Conservation (phyloP, 2,113 vertebrate genomes). For the Oreotrochilus melanogaster region DNA sequence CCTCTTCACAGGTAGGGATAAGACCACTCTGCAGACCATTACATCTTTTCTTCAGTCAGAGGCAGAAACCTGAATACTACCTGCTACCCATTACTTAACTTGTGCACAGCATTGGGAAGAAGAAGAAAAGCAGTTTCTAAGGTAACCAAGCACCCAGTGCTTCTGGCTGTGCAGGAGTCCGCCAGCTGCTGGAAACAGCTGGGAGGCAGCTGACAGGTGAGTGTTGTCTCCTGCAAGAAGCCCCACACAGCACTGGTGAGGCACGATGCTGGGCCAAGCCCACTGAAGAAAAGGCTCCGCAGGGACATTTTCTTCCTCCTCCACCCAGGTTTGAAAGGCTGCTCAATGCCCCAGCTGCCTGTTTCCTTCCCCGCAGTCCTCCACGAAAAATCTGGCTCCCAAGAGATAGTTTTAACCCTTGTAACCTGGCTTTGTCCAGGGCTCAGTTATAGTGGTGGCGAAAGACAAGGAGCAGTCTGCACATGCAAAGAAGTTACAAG, state of each 20-base stretch:
- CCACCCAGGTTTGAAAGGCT: background rate
- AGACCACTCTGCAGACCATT: background rate
- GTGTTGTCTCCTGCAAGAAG: background rate
- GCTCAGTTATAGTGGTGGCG: background rate
- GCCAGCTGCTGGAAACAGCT: background rate
- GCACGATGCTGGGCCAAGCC: fast-evolving
- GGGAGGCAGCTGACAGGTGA: background rate
- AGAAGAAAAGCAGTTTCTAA: constrained; percentile 54
- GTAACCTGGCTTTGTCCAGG: background rate
- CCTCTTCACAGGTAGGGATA: background rate
- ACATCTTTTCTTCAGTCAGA: background rate
- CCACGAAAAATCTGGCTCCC: background rate
- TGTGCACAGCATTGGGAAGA: background rate
- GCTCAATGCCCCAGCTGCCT: fast-evolving
- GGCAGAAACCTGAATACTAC: background rate
- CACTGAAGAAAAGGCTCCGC: background rate
- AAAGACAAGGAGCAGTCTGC: background rate
- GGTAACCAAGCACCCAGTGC: background rate
- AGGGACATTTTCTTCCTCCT: background rate
- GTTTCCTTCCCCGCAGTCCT: background rate
- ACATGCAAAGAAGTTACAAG: background rate
- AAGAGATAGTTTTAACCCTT: background rate
- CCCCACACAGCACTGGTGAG: fast-evolving
- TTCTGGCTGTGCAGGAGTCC: background rate
- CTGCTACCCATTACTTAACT: background rate